Base-by-base conservation (phyloP, 2,113 vertebrate genomes). In the Upupa epops region DNA sequence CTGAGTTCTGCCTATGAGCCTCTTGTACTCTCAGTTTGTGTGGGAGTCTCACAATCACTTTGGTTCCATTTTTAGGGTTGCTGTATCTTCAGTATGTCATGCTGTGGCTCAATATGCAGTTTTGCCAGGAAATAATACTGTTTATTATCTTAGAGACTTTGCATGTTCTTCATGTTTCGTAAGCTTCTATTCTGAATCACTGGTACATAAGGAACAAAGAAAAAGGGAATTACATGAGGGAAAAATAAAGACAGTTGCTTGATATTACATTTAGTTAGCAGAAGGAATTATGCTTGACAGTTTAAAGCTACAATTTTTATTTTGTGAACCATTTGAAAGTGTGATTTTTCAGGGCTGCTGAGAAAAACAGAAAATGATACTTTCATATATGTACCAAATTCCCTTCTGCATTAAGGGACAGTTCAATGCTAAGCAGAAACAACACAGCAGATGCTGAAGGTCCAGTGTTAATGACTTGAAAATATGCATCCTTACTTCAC, bases 51-150 rank as follows among this genome's bases (percentile, higher is more conserved):
- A 81, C 29, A 69, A 81, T 61, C 85, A 87, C n/a, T 7, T 94
- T 70, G 79, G 28, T 84, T 94, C 82, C 74, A 61, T 76, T 95
- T 96, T 96, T 91, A 95, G 65, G 21, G 8, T 68, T 95, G 92
- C 83, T 93, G 8, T 87, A 89, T 91, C 78, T 83, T 89, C 60
- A 51, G 54, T 58, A n/a, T 81, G 66, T 90, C 91, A 69, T 88
- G 51, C 54, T 83, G 55, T 86, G 94, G 70, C 80, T 93, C 87
- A 91, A 46, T 37, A 46, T 83, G 61, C 29, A 56, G 56, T 83
- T 95, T 93, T 89, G 46, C 94, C 51, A 89, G 91, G 86, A 94
- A 92, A 93, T 93, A 92, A 93, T 90, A 75, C 73, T 90, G 89
- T 92, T 94, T 92, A 93, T 92, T 96, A 72, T 90, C 69, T 86